A percentile compares a stretch with the other conserved stretches of the same genome.
phyloP scores from a whole-genome alignment of 30 jellyfish, hydroid and myxozoan species.

The Hydra vulgaris region DNA sequence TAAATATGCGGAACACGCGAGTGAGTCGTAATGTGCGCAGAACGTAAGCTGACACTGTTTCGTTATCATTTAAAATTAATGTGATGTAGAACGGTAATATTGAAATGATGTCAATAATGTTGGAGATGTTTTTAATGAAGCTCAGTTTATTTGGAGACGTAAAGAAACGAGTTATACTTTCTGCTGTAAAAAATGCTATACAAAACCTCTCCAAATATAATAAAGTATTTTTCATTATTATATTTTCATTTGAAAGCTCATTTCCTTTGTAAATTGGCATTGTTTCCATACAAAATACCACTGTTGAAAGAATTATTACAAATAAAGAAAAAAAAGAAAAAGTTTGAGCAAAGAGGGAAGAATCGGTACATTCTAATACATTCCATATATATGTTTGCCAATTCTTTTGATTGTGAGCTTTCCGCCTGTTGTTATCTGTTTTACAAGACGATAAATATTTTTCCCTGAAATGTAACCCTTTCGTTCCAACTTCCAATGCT shows the following conservation, averaged over 20 bases:
- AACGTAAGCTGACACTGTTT: slow-evolving; percentile 65
- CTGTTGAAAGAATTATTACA: slow-evolving; percentile 53
- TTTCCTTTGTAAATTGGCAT: slow-evolving; percentile 30
- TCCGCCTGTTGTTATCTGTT: too few relatives aligned
- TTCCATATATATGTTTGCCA: slow-evolving; percentile 72
- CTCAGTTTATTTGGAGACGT: slow-evolving; percentile 67
- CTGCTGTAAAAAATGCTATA: slow-evolving; percentile 68
- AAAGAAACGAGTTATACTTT: slow-evolving; percentile 49
- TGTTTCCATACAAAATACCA: slow-evolving; percentile 78
- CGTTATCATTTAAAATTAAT: slow-evolving; percentile 27
- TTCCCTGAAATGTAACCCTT: slow-evolving; percentile 61
- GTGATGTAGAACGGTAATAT: slow-evolving; percentile 90
- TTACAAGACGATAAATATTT: too few relatives aligned
- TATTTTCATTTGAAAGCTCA: neutral
- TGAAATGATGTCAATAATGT: slow-evolving; percentile 70
- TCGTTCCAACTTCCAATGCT: slow-evolving; percentile 74
- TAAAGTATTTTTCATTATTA: slow-evolving; percentile 9
- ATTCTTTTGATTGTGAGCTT: slow-evolving; percentile 38
- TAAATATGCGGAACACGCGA: slow-evolving; percentile 93
- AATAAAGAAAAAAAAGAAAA: slow-evolving; percentile 56
- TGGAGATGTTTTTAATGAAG: slow-evolving; percentile 50
- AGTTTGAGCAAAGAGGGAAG: slow-evolving; percentile 64
- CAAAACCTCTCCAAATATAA: slow-evolving; percentile 60
- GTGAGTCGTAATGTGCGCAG: slow-evolving; percentile 80
- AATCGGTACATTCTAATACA: slow-evolving; percentile 76